These are phyloP conservation scores for Globodera ellingtonae DNA, from an alignment of 1,140 invertebrate species.

Conservation along the genomic window DNA sequence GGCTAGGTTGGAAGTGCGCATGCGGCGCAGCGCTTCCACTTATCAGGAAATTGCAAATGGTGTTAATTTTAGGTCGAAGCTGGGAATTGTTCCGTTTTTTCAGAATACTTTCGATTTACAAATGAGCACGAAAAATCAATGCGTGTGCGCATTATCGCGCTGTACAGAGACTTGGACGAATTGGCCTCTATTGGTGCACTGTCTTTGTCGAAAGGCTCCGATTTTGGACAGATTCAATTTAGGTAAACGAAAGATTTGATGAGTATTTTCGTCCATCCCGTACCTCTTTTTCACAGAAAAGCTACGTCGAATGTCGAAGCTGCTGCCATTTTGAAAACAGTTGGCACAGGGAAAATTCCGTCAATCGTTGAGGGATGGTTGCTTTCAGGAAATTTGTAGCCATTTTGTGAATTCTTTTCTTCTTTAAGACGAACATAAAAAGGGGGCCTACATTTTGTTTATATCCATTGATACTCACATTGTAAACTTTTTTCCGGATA, in stretches of 20 bases:
- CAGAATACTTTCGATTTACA: slow-evolving; percentile 18
- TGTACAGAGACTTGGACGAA: slow-evolving; percentile 25
- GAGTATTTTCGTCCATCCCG: background rate
- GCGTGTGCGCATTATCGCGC: slow-evolving; percentile 21
- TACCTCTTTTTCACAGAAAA: background rate
- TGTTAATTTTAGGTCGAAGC: background rate
- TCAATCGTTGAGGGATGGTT: background rate
- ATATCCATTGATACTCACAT: too few species aligned
- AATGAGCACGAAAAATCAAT: slow-evolving; percentile 18
- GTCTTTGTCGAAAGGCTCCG: slow-evolving; percentile 2
- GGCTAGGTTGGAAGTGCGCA: slow-evolving; percentile 3
- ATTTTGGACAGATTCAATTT: slow-evolving; percentile 22
- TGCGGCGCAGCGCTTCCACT: slow-evolving; percentile 4
- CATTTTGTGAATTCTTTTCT: too few species aligned
- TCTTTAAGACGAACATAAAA: too few species aligned
- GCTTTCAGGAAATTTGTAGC: background rate
- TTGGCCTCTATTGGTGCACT: slow-evolving; percentile 6
- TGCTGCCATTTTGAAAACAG: background rate
- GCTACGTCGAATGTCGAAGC: background rate
- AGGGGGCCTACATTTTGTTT: too few species aligned
- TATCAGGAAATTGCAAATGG: slow-evolving; percentile 23
- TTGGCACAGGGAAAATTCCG: background rate
- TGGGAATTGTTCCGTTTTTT: background rate
- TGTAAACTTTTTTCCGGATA: too few species aligned
- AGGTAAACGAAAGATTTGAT: background rate